Evolutionary conservation across 2,113 vertebrate genomes (phyloP), one percentile per base, ranked within the genome.

Genomic region (Laticauda colubrina): DNA sequence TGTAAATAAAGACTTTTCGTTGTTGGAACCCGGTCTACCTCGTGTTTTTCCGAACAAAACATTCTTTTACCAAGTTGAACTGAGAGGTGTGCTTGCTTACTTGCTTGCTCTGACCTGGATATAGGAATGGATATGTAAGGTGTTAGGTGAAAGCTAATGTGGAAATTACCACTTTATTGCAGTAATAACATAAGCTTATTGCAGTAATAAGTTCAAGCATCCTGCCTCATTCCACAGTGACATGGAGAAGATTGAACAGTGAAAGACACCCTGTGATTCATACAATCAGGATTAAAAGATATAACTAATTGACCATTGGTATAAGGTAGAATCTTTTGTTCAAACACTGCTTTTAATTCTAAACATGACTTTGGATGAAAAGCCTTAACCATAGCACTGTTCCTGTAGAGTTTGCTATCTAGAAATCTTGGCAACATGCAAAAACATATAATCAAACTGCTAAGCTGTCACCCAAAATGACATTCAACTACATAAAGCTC

Each of bases 401-500:
- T 89, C 7, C 53, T 21, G 59, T 18, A 93, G 9, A 15, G 45
- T 93, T 53, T 51, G 87, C 81, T 93, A 85, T 29, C 89, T 85
- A 45, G 90, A 93, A 95, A 90, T 29, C 20, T 75, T 34, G 14
- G 21, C 2, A 18, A 24, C 34, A 94, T 89, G 87, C 0, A 88
- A 23, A 91, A 53, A 7, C 59, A 55, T 59, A 90, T 91, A 90
- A 94, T 75, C 87, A 69, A 93, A 3, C 4, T 92, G 12, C 81
- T 61, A 34, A 20, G 0, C 86, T 93, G 90, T 92, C 57, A 89
- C 3, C 23, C 8, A 85, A 93, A 51, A 48, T 92, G 39, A 88
- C 94, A 92, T 90, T 59, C 3, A 95, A 92, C 90, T 39, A 85
- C 85, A 93, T 88, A 87, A 0, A 0, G 59, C 89, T 94, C 2